phyloP scores from a whole-genome alignment of 2,113 vertebrate genomes.

The Oenanthe melanoleuca region DNA sequence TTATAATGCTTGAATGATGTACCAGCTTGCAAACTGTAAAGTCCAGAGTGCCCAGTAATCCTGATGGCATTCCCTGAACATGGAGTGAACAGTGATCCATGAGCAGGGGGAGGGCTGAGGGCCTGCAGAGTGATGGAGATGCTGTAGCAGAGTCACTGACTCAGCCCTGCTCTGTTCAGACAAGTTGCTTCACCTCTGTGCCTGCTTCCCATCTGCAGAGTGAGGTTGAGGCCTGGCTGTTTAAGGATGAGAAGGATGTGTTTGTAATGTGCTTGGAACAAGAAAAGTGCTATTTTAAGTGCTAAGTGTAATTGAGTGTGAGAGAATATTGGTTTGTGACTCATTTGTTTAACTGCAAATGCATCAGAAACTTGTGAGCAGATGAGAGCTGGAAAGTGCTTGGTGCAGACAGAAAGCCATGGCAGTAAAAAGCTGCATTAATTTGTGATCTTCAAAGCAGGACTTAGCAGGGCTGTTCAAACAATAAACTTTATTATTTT shows the following conservation, averaged over 20 bases:
- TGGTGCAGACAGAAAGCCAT: not conserved
- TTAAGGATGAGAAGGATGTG: not conserved
- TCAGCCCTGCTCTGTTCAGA: not conserved
- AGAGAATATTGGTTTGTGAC: slow-evolving; percentile 46
- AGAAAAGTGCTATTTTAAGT: slow-evolving; percentile 25
- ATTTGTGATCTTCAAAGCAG: slow-evolving; percentile 28
- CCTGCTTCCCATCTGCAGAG: not conserved
- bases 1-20: not conserved
- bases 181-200: slow-evolving; percentile 1
- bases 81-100: not conserved
- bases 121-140: not conserved
- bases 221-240: not conserved
- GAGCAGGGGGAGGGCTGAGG: not conserved
- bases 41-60: not conserved
- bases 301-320: slow-evolving; percentile 9
- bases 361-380: slow-evolving; percentile 33
- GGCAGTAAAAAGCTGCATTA: slow-evolving; percentile 23
- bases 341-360: slow-evolving; percentile 51
- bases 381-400: slow-evolving; percentile 37
- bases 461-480: not conserved
- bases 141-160: not conserved
- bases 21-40: not conserved
- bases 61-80: not conserved
- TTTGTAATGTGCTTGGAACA: slow-evolving; percentile 31
- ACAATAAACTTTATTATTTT: not conserved